These are phyloP conservation scores for Litocranius walleri DNA, from an alignment of 2,113 vertebrate genomes.

Conservation along the genomic window DNA sequence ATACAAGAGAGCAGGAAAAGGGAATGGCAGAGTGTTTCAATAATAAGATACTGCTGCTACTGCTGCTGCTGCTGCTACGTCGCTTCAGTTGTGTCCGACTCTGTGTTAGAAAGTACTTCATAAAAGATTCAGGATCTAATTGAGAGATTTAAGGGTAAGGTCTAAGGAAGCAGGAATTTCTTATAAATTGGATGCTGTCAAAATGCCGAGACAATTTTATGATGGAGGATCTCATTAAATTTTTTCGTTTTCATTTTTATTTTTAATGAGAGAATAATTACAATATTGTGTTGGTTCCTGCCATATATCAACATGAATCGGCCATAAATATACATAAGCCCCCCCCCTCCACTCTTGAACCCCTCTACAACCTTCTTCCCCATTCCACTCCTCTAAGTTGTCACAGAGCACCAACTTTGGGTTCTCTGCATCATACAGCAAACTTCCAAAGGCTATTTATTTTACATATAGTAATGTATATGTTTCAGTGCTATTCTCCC, in stretches of 20 bases:
- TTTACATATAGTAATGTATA: not conserved
- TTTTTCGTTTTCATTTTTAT: not conserved
- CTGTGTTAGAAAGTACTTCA: not conserved
- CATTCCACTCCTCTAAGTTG: not conserved
- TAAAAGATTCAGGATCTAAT: not conserved
- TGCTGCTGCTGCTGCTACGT: too few species aligned
- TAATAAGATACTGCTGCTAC: not conserved
- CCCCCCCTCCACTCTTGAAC: accelerated
- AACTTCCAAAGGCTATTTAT: not conserved
- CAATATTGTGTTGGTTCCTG: not conserved
- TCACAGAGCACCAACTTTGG: not conserved
- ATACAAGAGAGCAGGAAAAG: not conserved
- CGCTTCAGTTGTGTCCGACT: too few species aligned
- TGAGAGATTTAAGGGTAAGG: not conserved
- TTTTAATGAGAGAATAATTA: not conserved
- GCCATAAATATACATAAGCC: not conserved
- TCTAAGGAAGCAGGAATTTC: not conserved
- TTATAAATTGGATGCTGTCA: not conserved
- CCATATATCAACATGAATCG: not conserved
- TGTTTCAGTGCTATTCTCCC: not conserved
- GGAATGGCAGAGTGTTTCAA: not conserved
- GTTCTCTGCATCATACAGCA: not conserved
- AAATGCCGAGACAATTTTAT: not conserved
- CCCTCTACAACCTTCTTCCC: not conserved
- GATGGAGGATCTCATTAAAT: not conserved